Evolutionary conservation across 2,888 invertebrate species (phyloP).

Genomic region (Pristionchus maxplancki): DNA sequence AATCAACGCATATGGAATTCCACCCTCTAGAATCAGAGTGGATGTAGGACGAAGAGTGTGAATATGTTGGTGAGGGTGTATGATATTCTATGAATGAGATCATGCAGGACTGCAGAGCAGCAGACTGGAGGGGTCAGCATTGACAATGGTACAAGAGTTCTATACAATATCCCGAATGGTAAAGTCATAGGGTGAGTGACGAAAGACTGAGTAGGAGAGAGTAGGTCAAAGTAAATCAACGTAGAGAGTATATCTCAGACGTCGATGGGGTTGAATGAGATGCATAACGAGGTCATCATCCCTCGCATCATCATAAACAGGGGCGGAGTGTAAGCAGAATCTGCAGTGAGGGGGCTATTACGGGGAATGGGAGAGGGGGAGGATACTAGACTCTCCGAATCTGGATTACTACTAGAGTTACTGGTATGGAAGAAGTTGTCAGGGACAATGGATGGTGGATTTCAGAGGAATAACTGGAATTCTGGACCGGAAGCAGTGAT

Average conservation of each 20-base stretch:
- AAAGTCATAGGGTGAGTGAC: too few relatives aligned
- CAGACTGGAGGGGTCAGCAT: too few relatives aligned
- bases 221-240: too few relatives aligned
- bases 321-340: not conserved
- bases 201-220: too few relatives aligned
- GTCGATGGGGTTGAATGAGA: not conserved
- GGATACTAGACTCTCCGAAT: not conserved
- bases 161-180: too few relatives aligned
- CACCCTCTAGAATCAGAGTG: too few relatives aligned
- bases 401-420: slow-evolving; percentile 3
- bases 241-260: not conserved
- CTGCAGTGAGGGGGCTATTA: not conserved
- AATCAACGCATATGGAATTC: too few relatives aligned
- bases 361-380: not conserved
- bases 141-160: too few relatives aligned
- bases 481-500: not conserved
- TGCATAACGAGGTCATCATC: slow-evolving; percentile 1
- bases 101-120: too few relatives aligned
- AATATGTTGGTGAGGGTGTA: too few relatives aligned
- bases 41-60: too few relatives aligned
- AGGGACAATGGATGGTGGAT: not conserved
- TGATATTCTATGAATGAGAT: too few relatives aligned
- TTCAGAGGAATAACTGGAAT: not conserved
- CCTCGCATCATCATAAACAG: slow-evolving; percentile 31
- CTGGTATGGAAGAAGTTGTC: not conserved